Evolutionary conservation across 2,888 invertebrate species (phyloP).

Genomic region (Andrena minutula): DNA sequence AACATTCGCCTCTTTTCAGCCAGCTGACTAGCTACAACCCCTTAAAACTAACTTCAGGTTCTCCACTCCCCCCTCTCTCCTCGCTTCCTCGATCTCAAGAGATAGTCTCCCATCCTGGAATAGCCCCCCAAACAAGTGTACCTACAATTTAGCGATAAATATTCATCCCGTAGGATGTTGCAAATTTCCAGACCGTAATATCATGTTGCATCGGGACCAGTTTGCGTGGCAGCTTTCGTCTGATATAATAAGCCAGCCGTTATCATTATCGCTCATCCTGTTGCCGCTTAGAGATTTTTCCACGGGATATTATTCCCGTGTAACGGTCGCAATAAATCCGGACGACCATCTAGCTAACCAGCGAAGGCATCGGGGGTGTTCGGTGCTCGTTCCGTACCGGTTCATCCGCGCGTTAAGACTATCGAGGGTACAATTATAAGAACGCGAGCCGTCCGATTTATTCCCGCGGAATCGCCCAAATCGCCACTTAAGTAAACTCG

Average conservation of each 20-base stretch:
- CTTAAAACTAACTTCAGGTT: not conserved
- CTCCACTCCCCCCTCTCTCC: not conserved
- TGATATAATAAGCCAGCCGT: slow-evolving; percentile 40
- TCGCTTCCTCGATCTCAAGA: not conserved
- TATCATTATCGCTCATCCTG: slow-evolving; percentile 54
- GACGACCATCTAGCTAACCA: slow-evolving; percentile 10
- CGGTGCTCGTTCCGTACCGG: slow-evolving; percentile 48
- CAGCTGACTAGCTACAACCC: too few relatives aligned
- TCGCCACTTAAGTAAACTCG: slow-evolving; percentile 38
- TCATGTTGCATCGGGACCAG: slow-evolving; percentile 30
- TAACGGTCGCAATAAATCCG: slow-evolving; percentile 52
- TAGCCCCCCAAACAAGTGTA: slow-evolving; percentile 17
- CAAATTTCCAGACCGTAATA: slow-evolving; percentile 10
- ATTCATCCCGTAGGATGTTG: slow-evolving; percentile 30
- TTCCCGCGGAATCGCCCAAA: slow-evolving; percentile 30
- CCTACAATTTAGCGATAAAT: slow-evolving; percentile 40
- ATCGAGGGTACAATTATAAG: slow-evolving; percentile 51
- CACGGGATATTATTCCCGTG: slow-evolving; percentile 29
- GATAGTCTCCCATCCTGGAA: not conserved
- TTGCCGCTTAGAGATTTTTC: slow-evolving; percentile 45
- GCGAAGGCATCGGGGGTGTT: slow-evolving; percentile 16
- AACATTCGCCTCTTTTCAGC: too few relatives aligned
- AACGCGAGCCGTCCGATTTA: slow-evolving; percentile 26
- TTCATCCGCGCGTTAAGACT: slow-evolving; percentile 45
- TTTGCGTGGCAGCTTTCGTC: slow-evolving; percentile 28